These are phyloP conservation scores for Probosciger aterrimus DNA, from an alignment of 2,113 vertebrate species.

Conservation along the genomic window DNA sequence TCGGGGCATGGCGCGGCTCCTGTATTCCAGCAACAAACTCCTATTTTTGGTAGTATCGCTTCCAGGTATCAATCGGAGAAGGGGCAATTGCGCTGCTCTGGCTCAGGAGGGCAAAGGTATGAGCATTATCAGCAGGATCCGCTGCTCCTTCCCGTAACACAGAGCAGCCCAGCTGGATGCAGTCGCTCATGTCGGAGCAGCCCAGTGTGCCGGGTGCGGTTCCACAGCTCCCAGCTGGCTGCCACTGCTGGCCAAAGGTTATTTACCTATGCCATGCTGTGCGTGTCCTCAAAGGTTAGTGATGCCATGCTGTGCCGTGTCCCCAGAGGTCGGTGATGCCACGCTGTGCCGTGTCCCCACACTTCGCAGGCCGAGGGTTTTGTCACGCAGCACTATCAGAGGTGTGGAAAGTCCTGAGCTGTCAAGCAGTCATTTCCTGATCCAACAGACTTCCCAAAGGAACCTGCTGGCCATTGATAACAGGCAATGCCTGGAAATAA, in stretches of 20 bases:
- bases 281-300: background rate
- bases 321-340: background rate
- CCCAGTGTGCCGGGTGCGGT: background rate
- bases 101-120: background rate
- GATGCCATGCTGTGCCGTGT: accelerated
- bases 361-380: accelerated
- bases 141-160: background rate
- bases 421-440: background rate
- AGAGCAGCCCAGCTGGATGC: background rate
- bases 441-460: background rate
- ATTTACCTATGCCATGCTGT: accelerated
- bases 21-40: background rate
- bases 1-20: accelerated
- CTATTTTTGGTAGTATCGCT: accelerated
- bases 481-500: background rate
- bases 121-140: background rate
- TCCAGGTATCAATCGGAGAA: background rate
- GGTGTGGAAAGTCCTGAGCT: background rate
- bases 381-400: accelerated
- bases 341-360: accelerated
- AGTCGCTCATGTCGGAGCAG: accelerated
- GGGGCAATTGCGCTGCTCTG: background rate
- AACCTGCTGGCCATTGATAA: background rate
- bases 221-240: accelerated
- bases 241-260: background rate